Evolutionary conservation across 1,140 invertebrate genomes (phyloP).

Genomic region (Popillia japonica): DNA sequence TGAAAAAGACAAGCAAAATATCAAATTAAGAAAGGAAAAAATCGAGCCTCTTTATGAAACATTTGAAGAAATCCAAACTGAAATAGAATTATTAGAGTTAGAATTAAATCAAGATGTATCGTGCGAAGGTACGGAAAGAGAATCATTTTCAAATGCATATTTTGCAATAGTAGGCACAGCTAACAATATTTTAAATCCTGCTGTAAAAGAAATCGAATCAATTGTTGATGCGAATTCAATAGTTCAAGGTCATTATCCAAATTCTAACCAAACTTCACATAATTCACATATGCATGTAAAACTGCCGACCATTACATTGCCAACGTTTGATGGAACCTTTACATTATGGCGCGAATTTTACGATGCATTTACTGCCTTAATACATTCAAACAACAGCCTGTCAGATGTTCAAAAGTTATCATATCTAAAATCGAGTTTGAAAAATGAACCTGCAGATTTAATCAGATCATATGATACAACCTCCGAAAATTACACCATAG

Average conservation of each 20-base stretch:
- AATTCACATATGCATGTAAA: too few species aligned
- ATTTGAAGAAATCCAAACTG: not conserved
- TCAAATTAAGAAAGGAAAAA: not conserved
- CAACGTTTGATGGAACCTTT: conserved; percentile 37
- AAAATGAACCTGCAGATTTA: not conserved
- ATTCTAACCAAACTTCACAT: not conserved
- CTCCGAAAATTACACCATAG: too few species aligned
- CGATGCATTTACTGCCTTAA: conserved; percentile 6
- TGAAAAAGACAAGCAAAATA: not conserved
- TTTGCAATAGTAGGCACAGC: not conserved
- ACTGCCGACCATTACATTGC: conserved; percentile 26
- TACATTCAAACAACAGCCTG: not conserved
- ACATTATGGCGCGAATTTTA: not conserved
- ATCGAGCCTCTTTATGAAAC: not conserved
- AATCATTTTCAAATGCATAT: not conserved
- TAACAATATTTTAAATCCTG: not conserved
- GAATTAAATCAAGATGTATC: not conserved
- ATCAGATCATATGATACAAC: conserved; percentile 38
- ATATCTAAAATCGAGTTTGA: not conserved
- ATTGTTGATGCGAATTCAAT: not conserved
- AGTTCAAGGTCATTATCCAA: not conserved
- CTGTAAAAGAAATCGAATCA: not conserved
- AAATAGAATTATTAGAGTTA: not conserved
- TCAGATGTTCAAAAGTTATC: not conserved
- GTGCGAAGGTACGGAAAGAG: not conserved